Evolutionary conservation across 2,797 vertebrate species (phyloP).

Genomic region (Sebastes cheni): DNA sequence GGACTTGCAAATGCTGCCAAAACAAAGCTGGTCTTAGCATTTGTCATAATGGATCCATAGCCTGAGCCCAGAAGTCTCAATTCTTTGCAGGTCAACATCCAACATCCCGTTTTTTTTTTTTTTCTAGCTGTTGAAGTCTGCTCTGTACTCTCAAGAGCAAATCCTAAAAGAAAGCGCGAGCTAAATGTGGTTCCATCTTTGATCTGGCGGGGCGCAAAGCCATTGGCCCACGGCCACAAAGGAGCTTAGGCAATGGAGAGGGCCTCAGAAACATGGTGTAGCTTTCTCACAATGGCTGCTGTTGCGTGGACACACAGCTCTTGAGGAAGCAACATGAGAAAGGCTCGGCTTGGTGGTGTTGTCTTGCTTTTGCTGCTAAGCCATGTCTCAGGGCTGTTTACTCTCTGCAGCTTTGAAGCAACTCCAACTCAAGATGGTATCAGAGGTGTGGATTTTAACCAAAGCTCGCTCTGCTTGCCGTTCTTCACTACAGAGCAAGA

Average conservation of each 20-base stretch:
- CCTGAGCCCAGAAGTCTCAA: conserved; percentile 66
- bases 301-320: conserved; percentile 65
- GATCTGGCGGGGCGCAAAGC: conserved; percentile 79
- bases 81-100: conserved; percentile 73
- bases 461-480: conserved; percentile 22
- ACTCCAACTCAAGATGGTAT: conserved; percentile 72
- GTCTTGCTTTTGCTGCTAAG: conserved; percentile 63
- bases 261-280: conserved; percentile 78
- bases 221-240: conserved; percentile 82
- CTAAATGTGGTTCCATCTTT: conserved; percentile 83
- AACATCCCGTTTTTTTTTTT: conserved; percentile 56
- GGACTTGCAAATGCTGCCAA: conserved; percentile 59
- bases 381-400: conserved; percentile 72
- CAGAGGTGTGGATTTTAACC: conserved; percentile 62
- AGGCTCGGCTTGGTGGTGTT: conserved; percentile 53
- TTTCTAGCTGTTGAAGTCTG: conserved; percentile 58
- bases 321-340: conserved; percentile 70
- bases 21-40: conserved; percentile 68
- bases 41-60: conserved; percentile 64
- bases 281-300: conserved; percentile 77
- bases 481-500: conserved; percentile 26
- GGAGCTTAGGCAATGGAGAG: conserved; percentile 78
- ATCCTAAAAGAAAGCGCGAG: conserved; percentile 77
- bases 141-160: conserved; percentile 75
- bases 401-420: conserved; percentile 67